Base-by-base conservation (phyloP, 2,888 invertebrate species). In the Taenaris catops region DNA sequence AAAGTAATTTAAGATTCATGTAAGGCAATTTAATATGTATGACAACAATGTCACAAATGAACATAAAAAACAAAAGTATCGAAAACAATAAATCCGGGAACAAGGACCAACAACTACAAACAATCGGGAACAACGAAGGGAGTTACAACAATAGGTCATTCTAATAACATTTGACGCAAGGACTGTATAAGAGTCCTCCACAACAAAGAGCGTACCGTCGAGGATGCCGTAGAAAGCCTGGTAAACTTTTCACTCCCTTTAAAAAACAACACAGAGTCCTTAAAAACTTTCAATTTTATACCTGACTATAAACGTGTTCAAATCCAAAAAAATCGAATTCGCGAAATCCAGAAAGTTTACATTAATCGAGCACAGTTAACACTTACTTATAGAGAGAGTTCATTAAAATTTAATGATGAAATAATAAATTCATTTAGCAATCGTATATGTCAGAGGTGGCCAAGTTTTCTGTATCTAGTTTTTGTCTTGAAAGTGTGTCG, bases 131-230 rank as follows among this genome's bases (percentile, higher is more conserved):
- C 52, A 57, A 58, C 41, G 36, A 44, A 53, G 55, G 49, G 49
- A 47, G 49, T 47, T 25, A 36, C 32, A 45, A 47, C 49, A 49
- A 43, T 43, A 46, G 48, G 66, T 37, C 37, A 66, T 70, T 71
- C 67, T 69, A 69, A 65, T 58, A 72, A 69, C 58, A 66, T 60
- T 63, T 49, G 54, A 64, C 61, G 64, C 63, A 60, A 71, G 63
- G 63, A 60, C 63, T 57, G 58, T 61, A 63, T 51, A n/a, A 59
- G 56, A 7, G 54, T 55, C 56, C 54, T 19, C 35, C 17, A 36
- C 44, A 48, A 53, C 52, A 55, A 53, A 48, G 48, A 60, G 63
- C 67, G 53, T 60, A 63, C 61, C 63, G 66, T 49, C 53, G 63
- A 52, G 53, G 61, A 56, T 55, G 65, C 60, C 63, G 55, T 44